These are phyloP conservation scores for Operophtera brumata DNA, from an alignment of 2,888 invertebrate genomes.

Conservation along the genomic window DNA sequence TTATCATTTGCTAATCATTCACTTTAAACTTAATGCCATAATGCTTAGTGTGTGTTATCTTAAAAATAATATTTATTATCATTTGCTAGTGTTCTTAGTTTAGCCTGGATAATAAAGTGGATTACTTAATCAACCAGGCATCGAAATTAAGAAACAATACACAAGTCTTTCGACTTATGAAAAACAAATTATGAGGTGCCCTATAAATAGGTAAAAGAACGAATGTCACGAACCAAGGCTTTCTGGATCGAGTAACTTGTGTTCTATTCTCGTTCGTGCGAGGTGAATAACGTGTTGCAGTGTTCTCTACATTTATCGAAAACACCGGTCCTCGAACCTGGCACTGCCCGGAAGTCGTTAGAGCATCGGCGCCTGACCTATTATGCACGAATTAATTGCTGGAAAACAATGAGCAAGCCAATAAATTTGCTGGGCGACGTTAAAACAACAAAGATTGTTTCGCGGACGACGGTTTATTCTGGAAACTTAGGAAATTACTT, in stretches of 20 bases:
- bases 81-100: no score
- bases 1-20: no score
- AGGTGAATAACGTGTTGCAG: slow-evolving; percentile 12
- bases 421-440: slow-evolving; percentile 34
- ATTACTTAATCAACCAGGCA: no score
- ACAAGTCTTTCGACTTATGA: no score
- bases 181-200: neutral
- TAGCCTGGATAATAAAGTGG: no score
- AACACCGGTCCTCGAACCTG: slow-evolving; percentile 45
- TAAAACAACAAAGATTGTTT: slow-evolving; percentile 29
- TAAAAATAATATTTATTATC: no score
- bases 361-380: slow-evolving; percentile 56
- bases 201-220: slow-evolving; percentile 9
- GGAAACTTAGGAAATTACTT: slow-evolving; percentile 33
- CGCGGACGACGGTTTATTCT: slow-evolving; percentile 16
- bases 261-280: slow-evolving; percentile 5
- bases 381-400: slow-evolving; percentile 54
- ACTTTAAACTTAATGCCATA: no score
- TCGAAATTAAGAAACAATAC: no score
- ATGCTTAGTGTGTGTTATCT: no score
- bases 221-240: slow-evolving; percentile 32
- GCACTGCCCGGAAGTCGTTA: slow-evolving; percentile 59
- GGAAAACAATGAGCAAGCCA: slow-evolving; percentile 45
- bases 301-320: slow-evolving; percentile 53
- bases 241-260: slow-evolving; percentile 1